Conservation (phyloP, 2,888 invertebrate genomes). For the Drosophila nigricruria region DNA sequence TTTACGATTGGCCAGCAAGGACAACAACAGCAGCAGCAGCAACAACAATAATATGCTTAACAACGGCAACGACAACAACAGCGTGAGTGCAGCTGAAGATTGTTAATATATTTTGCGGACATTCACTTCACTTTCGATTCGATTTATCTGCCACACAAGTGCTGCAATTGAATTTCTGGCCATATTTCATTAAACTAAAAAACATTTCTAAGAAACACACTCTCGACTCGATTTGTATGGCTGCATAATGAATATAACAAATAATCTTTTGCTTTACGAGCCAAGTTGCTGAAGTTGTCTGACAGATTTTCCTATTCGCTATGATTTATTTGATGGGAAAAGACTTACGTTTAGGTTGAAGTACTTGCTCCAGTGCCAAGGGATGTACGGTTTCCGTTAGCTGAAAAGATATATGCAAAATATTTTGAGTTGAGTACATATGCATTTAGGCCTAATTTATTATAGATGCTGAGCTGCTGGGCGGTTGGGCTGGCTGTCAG, state of each 20-base stretch:
- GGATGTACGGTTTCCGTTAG: background rate
- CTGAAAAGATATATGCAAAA: conserved; percentile 3
- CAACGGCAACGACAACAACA: conserved; percentile 11
- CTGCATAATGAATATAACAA: conserved; percentile 40
- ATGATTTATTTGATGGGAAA: conserved; percentile 10
- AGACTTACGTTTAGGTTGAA: background rate
- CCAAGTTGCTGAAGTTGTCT: background rate
- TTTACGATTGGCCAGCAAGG: conserved; percentile 68
- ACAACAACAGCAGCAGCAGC: conserved; percentile 28
- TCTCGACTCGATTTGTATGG: conserved; percentile 26
- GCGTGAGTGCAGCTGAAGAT: conserved; percentile 4
- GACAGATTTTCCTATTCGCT: background rate
- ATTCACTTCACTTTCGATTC: conserved; percentile 19
- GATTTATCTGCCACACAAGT: conserved; percentile 16
- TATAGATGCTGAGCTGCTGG: conserved; percentile 3
- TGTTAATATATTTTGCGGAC: conserved; percentile 30
- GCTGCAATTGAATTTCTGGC: conserved; percentile 30
- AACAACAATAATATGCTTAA: conserved; percentile 7
- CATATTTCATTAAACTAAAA: conserved; percentile 34
- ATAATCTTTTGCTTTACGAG: conserved; percentile 1
- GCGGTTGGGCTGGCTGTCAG: background rate
- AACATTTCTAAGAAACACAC: conserved; percentile 11
- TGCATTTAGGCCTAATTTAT: conserved; percentile 3
- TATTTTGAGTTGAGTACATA: background rate
- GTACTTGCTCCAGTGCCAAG: background rate